Conservation (phyloP, 2,113 vertebrate genomes). For the Rhabdornis inornatus region DNA sequence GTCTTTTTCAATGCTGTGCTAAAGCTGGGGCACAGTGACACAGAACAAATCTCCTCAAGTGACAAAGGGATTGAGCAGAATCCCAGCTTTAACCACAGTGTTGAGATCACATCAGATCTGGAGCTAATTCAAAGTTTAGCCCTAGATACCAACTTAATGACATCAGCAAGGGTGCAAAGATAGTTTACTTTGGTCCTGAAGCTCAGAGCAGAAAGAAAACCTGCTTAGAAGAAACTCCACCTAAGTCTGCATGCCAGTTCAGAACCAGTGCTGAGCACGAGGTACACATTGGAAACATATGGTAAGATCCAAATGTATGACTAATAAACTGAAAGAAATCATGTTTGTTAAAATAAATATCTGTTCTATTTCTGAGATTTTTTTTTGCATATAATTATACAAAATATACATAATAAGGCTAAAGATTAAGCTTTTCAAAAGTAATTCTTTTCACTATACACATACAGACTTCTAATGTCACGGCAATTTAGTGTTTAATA, state of each 20-base stretch:
- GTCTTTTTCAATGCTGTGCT: not conserved
- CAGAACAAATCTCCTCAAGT: not conserved
- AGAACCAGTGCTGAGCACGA: not conserved
- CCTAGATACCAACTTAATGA: not conserved
- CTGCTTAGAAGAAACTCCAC: not conserved
- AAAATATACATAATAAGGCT: not conserved
- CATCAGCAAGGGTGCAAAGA: not conserved
- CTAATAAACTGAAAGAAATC: not conserved
- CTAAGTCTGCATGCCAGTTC: not conserved
- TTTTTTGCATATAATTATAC: not conserved
- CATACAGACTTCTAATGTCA: not conserved
- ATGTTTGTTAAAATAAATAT: not conserved
- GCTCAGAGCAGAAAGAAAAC: not conserved
- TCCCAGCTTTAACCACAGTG: not conserved
- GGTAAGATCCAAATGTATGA: not conserved
- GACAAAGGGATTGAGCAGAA: not conserved
- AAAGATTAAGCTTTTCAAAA: not conserved
- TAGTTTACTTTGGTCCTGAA: not conserved
- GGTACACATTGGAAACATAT: not conserved
- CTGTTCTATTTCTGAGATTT: not conserved
- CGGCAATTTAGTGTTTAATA: not conserved
- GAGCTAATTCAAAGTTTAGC: not conserved
- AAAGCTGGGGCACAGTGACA: not conserved
- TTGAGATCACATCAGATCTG: not conserved
- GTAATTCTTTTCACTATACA: not conserved